These are phyloP conservation scores for Scolopax rusticola DNA, from an alignment of 2,797 vertebrate genomes.

Conservation along the genomic window DNA sequence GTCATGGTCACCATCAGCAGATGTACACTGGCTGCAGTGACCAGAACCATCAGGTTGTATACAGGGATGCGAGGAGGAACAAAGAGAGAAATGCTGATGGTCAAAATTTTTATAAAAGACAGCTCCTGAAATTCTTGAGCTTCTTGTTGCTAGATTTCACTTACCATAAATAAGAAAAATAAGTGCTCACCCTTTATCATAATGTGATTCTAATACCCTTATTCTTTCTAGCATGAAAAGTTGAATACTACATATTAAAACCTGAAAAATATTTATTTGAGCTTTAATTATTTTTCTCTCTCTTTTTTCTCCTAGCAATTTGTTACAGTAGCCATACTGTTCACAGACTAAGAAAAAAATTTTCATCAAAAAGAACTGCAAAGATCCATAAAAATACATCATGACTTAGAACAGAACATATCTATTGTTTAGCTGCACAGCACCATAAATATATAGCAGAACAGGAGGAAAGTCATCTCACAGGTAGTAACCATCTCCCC, in stretches of 20 bases:
- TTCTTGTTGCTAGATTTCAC: background rate
- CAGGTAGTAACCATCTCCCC: background rate
- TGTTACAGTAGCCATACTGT: background rate
- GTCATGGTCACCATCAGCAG: background rate
- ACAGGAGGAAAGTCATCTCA: background rate
- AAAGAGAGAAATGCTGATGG: background rate
- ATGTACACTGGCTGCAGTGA: background rate
- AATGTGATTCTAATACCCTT: background rate
- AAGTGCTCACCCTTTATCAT: background rate
- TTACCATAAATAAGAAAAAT: background rate
- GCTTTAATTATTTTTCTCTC: background rate
- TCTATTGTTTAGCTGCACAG: background rate
- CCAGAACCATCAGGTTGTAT: background rate
- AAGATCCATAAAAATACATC: background rate
- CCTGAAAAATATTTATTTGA: background rate
- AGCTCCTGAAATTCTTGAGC: background rate
- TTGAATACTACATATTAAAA: background rate
- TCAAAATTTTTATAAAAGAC: background rate
- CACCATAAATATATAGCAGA: background rate
- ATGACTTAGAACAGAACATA: background rate
- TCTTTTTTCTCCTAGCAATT: background rate
- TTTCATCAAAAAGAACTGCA: background rate
- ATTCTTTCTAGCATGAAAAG: background rate
- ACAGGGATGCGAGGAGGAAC: background rate
- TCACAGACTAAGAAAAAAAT: background rate